Evolutionary conservation across 2,888 invertebrate species (phyloP).

Genomic region (Autographa gamma): DNA sequence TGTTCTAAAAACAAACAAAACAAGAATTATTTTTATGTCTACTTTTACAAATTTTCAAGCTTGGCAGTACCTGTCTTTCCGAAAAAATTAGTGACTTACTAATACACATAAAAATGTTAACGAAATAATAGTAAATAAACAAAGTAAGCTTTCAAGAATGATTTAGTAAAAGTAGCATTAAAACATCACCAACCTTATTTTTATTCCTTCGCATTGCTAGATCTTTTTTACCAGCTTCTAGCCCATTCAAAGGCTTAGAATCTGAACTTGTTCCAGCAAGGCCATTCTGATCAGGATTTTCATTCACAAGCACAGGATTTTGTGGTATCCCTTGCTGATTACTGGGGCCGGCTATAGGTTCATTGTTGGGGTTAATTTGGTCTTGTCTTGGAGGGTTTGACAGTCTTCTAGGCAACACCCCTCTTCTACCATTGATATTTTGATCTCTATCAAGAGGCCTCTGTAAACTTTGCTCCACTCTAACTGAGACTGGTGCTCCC

Average conservation of each 20-base stretch:
- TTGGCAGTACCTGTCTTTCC: not conserved
- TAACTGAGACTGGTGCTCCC: constrained; percentile 84
- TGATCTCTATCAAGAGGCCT: constrained; percentile 90
- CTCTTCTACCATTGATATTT: constrained; percentile 92
- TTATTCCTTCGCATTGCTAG: constrained; percentile 78
- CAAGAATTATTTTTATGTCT: not conserved
- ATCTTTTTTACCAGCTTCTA: constrained; percentile 77
- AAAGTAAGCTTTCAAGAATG: no score
- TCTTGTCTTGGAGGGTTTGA: constrained; percentile 66
- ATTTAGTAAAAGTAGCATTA: no score
- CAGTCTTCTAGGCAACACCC: constrained; percentile 84
- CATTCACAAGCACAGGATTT: constrained; percentile 60
- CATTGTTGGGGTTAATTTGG: constrained; percentile 67
- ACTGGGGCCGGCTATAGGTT: constrained; percentile 85
- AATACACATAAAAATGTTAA: no score
- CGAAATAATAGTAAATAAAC: no score
- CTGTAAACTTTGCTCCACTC: constrained; percentile 84
- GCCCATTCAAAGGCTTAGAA: constrained; percentile 62
- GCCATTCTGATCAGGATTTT: constrained; percentile 64
- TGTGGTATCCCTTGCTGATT: constrained; percentile 67
- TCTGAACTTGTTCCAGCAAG: constrained; percentile 69
- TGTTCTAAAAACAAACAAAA: constrained; percentile 77
- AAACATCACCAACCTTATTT: constrained; percentile 70
- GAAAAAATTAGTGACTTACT: not conserved
- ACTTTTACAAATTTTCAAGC: not conserved